Conservation (phyloP, 2,113 vertebrate genomes). For the Stomatorhinus ivindoensis region DNA sequence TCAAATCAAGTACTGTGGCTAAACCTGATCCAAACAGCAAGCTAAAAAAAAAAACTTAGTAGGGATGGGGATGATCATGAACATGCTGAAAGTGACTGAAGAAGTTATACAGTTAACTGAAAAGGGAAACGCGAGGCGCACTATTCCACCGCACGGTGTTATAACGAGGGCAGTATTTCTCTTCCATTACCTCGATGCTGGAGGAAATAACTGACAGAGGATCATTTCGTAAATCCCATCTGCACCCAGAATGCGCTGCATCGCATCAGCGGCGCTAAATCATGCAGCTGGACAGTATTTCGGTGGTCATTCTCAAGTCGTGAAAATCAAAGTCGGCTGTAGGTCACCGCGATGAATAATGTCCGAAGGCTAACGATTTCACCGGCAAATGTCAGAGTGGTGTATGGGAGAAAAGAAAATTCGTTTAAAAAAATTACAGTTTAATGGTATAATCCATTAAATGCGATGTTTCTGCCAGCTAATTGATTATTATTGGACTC, state of each 20-base stretch:
- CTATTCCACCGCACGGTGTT: neutral
- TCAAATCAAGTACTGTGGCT: neutral
- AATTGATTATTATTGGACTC: neutral
- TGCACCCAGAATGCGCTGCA: neutral
- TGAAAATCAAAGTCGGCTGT: constrained; percentile 11
- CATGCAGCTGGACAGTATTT: neutral
- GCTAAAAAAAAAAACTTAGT: neutral
- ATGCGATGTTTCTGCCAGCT: neutral
- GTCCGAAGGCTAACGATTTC: neutral
- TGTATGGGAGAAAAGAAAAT: neutral
- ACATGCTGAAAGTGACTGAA: neutral
- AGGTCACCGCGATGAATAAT: constrained; percentile 3
- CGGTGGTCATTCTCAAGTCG: neutral
- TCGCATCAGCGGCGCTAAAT: neutral
- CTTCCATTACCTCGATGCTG: constrained; percentile 1
- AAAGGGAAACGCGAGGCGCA: neutral
- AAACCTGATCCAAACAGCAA: neutral
- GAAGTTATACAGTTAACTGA: neutral
- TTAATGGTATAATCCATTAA: neutral
- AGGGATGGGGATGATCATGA: neutral
- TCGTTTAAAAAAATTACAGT: neutral
- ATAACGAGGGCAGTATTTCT: neutral
- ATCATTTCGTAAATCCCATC: neutral
- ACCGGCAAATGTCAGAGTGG: neutral
- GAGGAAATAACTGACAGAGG: neutral